Evolutionary conservation across 2,888 invertebrate species (phyloP).

Genomic region (Ormyrus thymus): DNA sequence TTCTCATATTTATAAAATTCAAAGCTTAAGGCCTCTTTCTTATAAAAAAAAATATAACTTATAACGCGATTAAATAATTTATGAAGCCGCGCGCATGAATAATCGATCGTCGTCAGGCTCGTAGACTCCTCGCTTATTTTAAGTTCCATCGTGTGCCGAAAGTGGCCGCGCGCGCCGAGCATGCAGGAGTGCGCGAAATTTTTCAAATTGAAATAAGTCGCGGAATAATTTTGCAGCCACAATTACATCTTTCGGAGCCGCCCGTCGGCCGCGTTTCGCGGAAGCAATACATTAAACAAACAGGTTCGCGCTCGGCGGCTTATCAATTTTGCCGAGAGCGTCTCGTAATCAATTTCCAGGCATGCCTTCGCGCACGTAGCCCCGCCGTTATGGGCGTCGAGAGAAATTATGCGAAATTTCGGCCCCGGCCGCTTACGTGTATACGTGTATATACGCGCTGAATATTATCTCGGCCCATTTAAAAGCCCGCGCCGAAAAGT

Average conservation of each 20-base stretch:
- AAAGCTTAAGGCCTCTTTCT: no score
- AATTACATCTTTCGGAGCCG: background rate
- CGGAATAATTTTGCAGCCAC: background rate
- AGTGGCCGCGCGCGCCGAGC: no score
- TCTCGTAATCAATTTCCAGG: constrained; percentile 34
- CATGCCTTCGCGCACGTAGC: background rate
- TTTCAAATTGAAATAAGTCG: background rate
- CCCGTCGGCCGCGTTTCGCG: background rate
- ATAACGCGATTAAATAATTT: no score
- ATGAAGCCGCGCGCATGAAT: no score
- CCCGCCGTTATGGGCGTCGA: background rate
- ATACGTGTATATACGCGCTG: no score
- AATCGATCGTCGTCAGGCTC: no score
- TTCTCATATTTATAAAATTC: background rate
- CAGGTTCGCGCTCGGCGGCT: background rate
- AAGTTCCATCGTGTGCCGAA: no score
- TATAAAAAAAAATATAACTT: no score
- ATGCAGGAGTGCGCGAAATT: no score
- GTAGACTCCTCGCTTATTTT: no score
- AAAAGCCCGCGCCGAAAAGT: background rate
- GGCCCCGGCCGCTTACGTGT: no score
- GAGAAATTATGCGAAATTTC: constrained; percentile 23
- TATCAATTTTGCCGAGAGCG: constrained; percentile 6
- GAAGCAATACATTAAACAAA: constrained; percentile 28
- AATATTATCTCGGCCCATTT: background rate